phyloP scores from a whole-genome alignment of 2,797 vertebrate species.

The Sternarchorhynchus goeldii region DNA sequence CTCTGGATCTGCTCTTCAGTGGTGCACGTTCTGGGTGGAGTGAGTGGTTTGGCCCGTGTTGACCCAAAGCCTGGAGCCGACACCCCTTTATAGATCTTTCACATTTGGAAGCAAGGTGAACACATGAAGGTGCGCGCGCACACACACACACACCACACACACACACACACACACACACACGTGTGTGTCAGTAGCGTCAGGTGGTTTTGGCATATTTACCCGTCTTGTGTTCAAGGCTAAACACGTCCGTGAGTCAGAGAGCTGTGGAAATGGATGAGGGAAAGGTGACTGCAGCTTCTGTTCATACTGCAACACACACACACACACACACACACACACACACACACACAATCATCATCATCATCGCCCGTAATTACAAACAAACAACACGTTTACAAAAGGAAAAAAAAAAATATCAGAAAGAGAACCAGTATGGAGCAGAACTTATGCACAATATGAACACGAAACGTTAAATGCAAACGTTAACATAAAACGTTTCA shows the following conservation, averaged over 20 bases:
- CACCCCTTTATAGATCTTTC: no score
- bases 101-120: no score
- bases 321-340: slow-evolving; percentile 43
- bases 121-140: no score
- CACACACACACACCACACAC: background rate
- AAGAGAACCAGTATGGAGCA: no score
- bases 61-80: no score
- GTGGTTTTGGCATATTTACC: slow-evolving; percentile 51
- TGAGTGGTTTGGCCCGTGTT: no score
- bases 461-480: no score
- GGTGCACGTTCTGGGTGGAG: no score
- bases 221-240: slow-evolving; percentile 48
- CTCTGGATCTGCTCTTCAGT: background rate
- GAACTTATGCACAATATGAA: no score
- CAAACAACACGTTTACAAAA: slow-evolving; percentile 11
- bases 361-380: slow-evolving; percentile 21
- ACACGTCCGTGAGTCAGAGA: slow-evolving; percentile 49
- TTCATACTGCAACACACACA: slow-evolving; percentile 50
- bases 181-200: slow-evolving; percentile 19
- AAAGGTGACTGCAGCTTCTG: slow-evolving; percentile 40
- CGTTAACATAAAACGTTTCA: no score
- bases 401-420: no score
- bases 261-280: slow-evolving; percentile 32
- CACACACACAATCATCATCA: slow-evolving; percentile 21
- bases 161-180: background rate